Conservation (phyloP, 2,113 vertebrate genomes). For the Brienomyrus brachyistius region DNA sequence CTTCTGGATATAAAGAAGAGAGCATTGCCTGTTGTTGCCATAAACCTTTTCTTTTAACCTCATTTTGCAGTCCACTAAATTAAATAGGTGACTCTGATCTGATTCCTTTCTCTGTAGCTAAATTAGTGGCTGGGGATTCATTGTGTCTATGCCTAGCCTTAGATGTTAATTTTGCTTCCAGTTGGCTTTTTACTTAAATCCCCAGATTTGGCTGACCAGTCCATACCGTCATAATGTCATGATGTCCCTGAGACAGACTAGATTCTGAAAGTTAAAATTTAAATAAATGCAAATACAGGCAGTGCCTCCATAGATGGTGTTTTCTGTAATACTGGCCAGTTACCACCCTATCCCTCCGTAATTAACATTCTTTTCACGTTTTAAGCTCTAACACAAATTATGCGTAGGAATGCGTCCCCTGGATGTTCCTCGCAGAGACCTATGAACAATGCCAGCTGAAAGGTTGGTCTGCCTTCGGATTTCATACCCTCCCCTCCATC, state of each 20-base stretch:
- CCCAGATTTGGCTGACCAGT: conserved; percentile 41
- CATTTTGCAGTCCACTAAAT: neutral
- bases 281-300: neutral
- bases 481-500: neutral
- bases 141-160: neutral
- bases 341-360: neutral
- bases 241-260: conserved; percentile 28
- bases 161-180: conserved; percentile 36
- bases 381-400: neutral
- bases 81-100: neutral
- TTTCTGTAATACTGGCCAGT: neutral
- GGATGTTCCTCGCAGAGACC: conserved; percentile 1
- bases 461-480: neutral
- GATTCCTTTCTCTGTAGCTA: neutral
- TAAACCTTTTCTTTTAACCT: neutral
- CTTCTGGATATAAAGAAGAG: neutral
- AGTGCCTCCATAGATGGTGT: neutral
- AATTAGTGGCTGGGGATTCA: neutral
- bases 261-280: neutral
- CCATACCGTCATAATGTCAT: conserved; percentile 34
- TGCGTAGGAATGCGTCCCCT: conserved; percentile 40
- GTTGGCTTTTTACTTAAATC: conserved; percentile 43
- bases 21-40: neutral
- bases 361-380: conserved; percentile 12
- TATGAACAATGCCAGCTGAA: neutral